Evolutionary conservation across 2,113 vertebrate species (phyloP).

Genomic region (Rhinolophus sinicus): DNA sequence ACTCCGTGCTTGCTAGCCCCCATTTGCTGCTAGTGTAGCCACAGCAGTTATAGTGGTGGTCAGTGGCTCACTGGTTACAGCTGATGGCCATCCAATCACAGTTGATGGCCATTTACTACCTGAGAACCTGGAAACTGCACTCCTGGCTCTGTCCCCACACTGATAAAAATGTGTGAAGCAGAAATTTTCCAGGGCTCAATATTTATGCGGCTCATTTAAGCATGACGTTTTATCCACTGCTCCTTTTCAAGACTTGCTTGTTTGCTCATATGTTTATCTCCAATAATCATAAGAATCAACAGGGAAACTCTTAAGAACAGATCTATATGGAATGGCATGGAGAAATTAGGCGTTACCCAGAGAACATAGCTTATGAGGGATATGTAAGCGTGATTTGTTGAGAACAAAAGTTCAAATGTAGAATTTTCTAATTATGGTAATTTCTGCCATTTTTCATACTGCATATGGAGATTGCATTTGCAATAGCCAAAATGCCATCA

Average conservation of each 20-base stretch:
- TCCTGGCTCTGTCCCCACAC: too few relatives aligned
- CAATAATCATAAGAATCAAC: neutral
- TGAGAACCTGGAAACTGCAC: too few relatives aligned
- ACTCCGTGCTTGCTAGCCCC: too few relatives aligned
- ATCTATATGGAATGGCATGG: neutral
- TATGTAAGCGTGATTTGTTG: neutral
- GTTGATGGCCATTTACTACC: too few relatives aligned
- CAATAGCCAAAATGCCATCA: neutral
- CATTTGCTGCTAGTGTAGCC: too few relatives aligned
- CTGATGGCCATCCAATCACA: too few relatives aligned
- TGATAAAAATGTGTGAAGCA: neutral
- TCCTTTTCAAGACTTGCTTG: neutral
- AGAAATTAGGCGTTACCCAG: neutral
- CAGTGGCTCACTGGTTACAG: too few relatives aligned
- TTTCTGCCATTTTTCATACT: neutral
- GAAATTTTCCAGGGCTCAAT: neutral
- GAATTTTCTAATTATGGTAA: neutral
- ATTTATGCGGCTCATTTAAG: neutral
- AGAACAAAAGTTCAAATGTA: neutral
- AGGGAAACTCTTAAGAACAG: neutral
- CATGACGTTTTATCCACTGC: neutral
- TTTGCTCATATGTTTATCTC: neutral
- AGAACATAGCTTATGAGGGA: neutral
- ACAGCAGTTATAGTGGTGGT: too few relatives aligned
- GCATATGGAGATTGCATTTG: neutral